These are phyloP conservation scores for Triplophysa siluroides DNA, from an alignment of 2,113 vertebrate species.

Conservation along the genomic window DNA sequence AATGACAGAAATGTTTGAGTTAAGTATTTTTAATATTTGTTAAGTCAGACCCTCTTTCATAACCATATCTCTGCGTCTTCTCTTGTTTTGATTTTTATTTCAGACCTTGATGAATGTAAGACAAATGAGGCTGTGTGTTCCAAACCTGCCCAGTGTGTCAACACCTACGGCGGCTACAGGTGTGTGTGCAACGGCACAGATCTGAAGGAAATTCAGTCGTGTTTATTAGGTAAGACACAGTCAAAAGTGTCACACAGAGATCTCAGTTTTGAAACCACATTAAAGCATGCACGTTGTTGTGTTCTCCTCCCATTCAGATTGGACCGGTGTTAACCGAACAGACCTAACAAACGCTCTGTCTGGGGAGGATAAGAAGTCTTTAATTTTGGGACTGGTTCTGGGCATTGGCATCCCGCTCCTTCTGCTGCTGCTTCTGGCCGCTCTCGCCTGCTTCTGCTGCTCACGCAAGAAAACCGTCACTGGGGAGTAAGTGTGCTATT, in stretches of 20 bases:
- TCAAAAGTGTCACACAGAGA: too few relatives aligned
- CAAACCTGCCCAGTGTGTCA: slow-evolving; percentile 68
- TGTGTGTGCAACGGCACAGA: slow-evolving; percentile 79
- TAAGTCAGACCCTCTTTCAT: not conserved
- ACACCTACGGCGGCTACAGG: slow-evolving; percentile 80
- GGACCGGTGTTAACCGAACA: slow-evolving; percentile 44
- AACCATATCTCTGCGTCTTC: not conserved
- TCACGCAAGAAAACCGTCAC: slow-evolving; percentile 68
- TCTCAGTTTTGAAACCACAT: too few relatives aligned
- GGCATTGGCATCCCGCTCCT: slow-evolving; percentile 79
- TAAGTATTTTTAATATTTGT: too few relatives aligned
- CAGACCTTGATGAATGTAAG: slow-evolving; percentile 79
- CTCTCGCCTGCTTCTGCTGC: slow-evolving; percentile 70
- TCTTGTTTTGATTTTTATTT: not conserved
- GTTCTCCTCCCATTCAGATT: slow-evolving; percentile 49
- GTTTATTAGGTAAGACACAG: slow-evolving; percentile 65
- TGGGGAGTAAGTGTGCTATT: slow-evolving; percentile 72
- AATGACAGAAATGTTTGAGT: too few relatives aligned
- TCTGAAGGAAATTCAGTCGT: slow-evolving; percentile 68
- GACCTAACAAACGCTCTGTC: not conserved
- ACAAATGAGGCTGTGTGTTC: slow-evolving; percentile 64
- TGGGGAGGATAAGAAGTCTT: slow-evolving; percentile 42
- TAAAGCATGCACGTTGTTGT: not conserved
- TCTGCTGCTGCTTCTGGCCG: slow-evolving; percentile 71
- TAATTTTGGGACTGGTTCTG: slow-evolving; percentile 77